Evolutionary conservation across 2,888 invertebrate species (phyloP).

Genomic region (Linyphia triangularis): DNA sequence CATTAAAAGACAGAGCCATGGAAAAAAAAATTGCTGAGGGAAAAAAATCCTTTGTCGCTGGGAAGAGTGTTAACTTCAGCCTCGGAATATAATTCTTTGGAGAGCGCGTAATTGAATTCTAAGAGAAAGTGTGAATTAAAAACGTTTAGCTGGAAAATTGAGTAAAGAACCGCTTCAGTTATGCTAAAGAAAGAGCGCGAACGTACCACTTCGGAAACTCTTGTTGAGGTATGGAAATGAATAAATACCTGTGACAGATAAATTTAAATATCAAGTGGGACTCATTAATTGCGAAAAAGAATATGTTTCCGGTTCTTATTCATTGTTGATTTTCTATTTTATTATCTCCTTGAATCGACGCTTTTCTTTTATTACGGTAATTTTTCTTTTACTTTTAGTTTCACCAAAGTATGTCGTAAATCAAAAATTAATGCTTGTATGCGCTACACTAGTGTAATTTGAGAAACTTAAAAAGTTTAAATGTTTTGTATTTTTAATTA

Average conservation of each 20-base stretch:
- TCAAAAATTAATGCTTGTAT: too few species aligned
- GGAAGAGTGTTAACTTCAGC: slow-evolving; percentile 15
- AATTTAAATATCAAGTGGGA: background rate
- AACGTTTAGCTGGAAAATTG: slow-evolving; percentile 38
- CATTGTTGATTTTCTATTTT: too few species aligned
- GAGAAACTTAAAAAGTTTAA: too few species aligned
- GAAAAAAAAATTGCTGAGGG: slow-evolving; percentile 12
- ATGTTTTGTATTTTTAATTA: too few species aligned
- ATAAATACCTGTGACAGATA: slow-evolving; percentile 5
- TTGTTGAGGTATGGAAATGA: slow-evolving; percentile 28
- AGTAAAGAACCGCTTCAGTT: slow-evolving; percentile 38
- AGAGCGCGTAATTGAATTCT: slow-evolving; percentile 46
- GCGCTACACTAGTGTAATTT: too few species aligned
- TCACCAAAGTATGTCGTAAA: too few species aligned
- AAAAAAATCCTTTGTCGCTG: background rate
- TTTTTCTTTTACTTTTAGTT: too few species aligned
- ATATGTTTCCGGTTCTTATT: too few species aligned
- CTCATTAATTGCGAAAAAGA: too few species aligned
- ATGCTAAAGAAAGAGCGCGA: slow-evolving; percentile 17
- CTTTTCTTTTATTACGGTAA: too few species aligned
- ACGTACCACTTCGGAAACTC: slow-evolving; percentile 36
- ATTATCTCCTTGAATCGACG: too few species aligned
- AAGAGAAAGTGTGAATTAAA: slow-evolving; percentile 49
- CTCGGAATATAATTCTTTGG: slow-evolving; percentile 37
- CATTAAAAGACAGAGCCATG: slow-evolving; percentile 31